Conservation (phyloP, 2,888 invertebrate genomes). For the Neoitamus cyanurus region DNA sequence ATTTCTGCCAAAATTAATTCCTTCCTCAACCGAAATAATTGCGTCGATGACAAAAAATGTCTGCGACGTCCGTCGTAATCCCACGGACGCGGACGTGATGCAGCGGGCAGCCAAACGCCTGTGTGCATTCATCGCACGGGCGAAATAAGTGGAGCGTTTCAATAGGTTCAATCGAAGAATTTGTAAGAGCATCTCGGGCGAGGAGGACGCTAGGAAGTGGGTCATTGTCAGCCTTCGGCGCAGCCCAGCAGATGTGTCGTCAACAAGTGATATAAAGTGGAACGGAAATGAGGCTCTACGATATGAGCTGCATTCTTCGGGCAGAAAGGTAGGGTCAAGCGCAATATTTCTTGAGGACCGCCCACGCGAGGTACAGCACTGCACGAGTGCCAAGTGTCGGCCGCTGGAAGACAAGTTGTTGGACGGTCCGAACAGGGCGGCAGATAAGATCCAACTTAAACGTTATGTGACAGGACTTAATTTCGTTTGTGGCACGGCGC, state of each 20-base stretch:
- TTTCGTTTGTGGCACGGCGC: not conserved
- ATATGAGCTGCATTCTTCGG: not conserved
- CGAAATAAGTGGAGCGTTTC: not conserved
- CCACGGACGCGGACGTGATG: not conserved
- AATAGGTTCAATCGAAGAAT: not conserved
- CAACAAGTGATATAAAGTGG: slow-evolving; percentile 15
- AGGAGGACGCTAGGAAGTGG: slow-evolving; percentile 8
- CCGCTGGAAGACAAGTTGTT: not conserved
- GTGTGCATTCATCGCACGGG: not conserved
- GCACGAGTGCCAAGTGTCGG: not conserved
- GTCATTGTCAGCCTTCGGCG: slow-evolving; percentile 5
- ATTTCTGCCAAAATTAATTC: slow-evolving; percentile 31
- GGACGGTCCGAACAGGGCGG: not conserved
- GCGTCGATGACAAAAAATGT: not conserved
- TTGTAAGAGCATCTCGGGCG: not conserved
- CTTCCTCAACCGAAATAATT: not conserved
- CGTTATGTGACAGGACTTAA: slow-evolving; percentile 20
- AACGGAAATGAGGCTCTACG: slow-evolving; percentile 6
- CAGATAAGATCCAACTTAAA: slow-evolving; percentile 12
- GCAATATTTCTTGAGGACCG: slow-evolving; percentile 17
- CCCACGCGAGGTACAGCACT: not conserved
- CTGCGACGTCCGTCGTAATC: not conserved
- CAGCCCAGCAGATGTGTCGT: not conserved
- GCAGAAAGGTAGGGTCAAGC: not conserved
- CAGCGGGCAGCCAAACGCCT: not conserved